Base-by-base conservation (phyloP, 2,797 vertebrate species). In the Coregonus sp. region DNA sequence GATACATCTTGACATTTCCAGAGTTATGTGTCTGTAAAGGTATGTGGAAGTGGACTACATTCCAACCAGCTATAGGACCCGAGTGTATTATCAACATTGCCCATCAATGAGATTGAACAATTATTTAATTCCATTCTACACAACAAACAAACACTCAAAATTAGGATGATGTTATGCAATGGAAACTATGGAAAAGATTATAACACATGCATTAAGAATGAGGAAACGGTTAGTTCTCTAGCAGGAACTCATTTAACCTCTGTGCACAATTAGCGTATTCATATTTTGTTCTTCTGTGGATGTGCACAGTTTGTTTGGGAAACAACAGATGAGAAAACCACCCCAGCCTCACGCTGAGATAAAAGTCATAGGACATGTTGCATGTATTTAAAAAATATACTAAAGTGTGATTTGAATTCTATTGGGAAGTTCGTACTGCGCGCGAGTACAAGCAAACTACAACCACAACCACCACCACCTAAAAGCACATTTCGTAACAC, bases 251-350 rank as follows among this genome's bases (percentile, higher is more conserved):
- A 65, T 79, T 86, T 61, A 76, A 78, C 75, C 81, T 81, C 79
- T 18, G 15, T 37, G 61, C 65, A 52, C 40, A 37, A 79, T 82
- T 85, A 82, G 78, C 80, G 80, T 87, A 82, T 82, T 82, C 74
- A 80, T 78, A 78, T 83, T 84, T 77, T 84, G 84, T 79, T 74
- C 54, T 70, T 73, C 73, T 52, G 75, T 75, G 74, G 77, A 70
- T 74, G 81, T 76, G 79, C 82, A 56, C 73, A 75, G 59, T 82
- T 87, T 86, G 81, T 83, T 87, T 80, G 73, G 75, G 81, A 82
- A 87, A 67, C 65, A 35, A 67, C 65, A 67, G 81, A 84, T 78
- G 79, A 84, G 69, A 82, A 87, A 75, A 61, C 33, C 69, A n/a
- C 56, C 25, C 76, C 40, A 9, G 73, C 54, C 73, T 35, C 82